Evolutionary conservation across 1,140 invertebrate species (phyloP).

Genomic region (Frieseomelitta varia): DNA sequence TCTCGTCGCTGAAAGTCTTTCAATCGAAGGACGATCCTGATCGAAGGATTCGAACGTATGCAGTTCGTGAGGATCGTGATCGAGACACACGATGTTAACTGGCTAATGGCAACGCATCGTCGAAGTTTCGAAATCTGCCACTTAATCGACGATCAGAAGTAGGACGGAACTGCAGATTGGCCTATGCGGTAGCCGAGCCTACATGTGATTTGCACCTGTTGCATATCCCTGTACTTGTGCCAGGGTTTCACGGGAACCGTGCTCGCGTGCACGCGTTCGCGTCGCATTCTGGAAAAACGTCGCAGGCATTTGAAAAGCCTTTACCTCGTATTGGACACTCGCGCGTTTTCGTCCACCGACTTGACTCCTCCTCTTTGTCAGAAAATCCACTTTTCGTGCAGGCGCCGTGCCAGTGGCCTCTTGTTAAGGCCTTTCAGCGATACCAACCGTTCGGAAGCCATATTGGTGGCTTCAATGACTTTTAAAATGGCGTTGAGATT

Average conservation of each 20-base stretch:
- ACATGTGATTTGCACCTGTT: conserved; percentile 55
- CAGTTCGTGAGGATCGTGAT: not conserved
- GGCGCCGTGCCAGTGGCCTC: too few species aligned
- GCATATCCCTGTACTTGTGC: conserved; percentile 37
- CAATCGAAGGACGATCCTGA: too few species aligned
- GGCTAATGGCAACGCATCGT: conserved; percentile 33
- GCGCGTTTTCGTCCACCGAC: not conserved
- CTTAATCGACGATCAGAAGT: conserved; percentile 53
- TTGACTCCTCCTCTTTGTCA: not conserved
- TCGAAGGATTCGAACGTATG: not conserved
- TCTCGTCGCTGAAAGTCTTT: not conserved
- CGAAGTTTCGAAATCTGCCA: conserved; percentile 45
- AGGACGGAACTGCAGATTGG: conserved; percentile 46
- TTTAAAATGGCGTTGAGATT: not conserved
- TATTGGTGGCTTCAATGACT: not conserved
- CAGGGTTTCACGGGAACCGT: conserved; percentile 23
- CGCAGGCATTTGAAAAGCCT: not conserved
- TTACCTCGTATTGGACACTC: not conserved
- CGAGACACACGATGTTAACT: not conserved
- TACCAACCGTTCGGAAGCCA: not conserved
- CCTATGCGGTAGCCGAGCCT: conserved; percentile 37
- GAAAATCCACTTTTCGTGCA: not conserved
- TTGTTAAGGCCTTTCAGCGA: not conserved
- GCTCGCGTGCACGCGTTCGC: not conserved
- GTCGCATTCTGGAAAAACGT: not conserved